A percentile compares a stretch with the other conserved stretches of the same genome.
These are phyloP conservation scores for Alviniconcha strummeri DNA, from an alignment of 2,888 invertebrate species.

Conservation along the genomic window DNA sequence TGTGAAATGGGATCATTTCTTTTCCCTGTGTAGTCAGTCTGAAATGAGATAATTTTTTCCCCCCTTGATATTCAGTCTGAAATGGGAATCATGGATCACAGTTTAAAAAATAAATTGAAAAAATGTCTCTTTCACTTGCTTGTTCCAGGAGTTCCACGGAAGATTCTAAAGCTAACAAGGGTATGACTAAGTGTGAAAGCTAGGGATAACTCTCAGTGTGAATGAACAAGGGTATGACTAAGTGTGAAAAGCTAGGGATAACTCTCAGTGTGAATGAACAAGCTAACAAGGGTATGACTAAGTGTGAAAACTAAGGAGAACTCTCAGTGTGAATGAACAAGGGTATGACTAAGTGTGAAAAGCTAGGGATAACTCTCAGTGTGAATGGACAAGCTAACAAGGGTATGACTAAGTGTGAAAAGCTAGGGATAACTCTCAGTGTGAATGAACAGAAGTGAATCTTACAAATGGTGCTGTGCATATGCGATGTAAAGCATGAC, in stretches of 20 bases:
- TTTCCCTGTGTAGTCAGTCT: no score
- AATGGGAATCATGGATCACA: no score
- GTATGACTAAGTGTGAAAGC: background rate
- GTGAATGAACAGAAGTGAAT: background rate
- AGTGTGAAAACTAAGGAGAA: background rate
- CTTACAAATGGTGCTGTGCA: no score
- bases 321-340: background rate
- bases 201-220: no score
- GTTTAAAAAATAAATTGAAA: no score
- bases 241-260: no score
- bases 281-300: slow-evolving; percentile 16
- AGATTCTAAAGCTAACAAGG: slow-evolving; percentile 34
- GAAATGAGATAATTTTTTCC: no score
- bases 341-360: background rate
- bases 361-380: no score
- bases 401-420: background rate
- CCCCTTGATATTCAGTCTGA: no score
- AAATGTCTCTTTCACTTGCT: background rate
- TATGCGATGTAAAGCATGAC: no score
- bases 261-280: background rate
- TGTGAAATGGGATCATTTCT: no score
- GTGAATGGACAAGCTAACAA: slow-evolving; percentile 5
- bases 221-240: background rate
- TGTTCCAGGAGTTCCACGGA: slow-evolving; percentile 36
- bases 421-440: no score